phyloP scores from a whole-genome alignment of 1,140 invertebrate genomes.

The Mercenaria mercenaria region DNA sequence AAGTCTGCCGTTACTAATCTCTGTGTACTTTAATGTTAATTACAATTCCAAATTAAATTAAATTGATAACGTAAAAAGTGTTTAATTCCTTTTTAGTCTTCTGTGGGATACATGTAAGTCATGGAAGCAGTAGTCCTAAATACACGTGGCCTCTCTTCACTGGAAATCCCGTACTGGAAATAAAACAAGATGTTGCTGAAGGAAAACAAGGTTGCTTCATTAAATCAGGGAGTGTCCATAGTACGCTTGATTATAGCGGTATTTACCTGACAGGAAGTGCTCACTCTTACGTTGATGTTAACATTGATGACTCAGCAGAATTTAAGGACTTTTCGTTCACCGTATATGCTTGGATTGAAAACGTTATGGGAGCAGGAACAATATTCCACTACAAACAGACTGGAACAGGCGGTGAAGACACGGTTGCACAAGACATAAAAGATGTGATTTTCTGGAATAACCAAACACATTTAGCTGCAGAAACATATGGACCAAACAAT shows the following conservation, averaged over 20 bases:
- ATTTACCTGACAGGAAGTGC: neutral
- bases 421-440: neutral
- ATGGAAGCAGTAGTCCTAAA: neutral
- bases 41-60: too few relatives aligned
- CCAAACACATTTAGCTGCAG: neutral
- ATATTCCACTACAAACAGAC: neutral
- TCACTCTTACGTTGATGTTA: neutral
- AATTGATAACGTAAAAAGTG: too few relatives aligned
- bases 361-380: neutral
- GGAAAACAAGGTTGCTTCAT: neutral
- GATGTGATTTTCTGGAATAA: neutral
- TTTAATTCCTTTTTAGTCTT: neutral
- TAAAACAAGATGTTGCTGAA: neutral
- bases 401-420: neutral
- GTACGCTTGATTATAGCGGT: neutral
- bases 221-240: neutral
- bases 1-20: too few relatives aligned
- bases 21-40: too few relatives aligned
- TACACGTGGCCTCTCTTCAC: neutral
- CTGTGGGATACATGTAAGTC: neutral
- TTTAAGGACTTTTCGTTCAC: neutral
- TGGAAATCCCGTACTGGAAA: neutral
- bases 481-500: neutral
- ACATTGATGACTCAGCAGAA: too few relatives aligned
- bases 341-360: neutral